A percentile compares a stretch with the other conserved stretches of the same genome.
Evolutionary conservation across 1,140 invertebrate species (phyloP).

Genomic region (Micrasema longulum): DNA sequence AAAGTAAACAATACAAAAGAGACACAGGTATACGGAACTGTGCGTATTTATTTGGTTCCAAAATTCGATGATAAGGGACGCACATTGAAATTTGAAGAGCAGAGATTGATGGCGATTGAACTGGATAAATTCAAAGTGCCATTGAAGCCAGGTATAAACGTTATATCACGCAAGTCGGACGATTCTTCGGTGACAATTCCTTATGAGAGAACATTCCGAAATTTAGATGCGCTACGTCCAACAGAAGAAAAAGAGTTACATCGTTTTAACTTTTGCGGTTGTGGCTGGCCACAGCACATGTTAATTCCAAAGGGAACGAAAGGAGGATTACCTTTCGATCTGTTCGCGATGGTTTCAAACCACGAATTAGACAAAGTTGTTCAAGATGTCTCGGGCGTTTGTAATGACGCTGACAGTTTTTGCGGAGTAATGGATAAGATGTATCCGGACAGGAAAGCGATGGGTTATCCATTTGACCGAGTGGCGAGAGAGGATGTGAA

Average conservation of each 20-base stretch:
- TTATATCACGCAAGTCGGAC: conserved; percentile 70
- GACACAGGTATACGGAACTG: conserved; percentile 70
- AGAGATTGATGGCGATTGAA: conserved; percentile 80
- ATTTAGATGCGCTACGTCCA: conserved; percentile 62
- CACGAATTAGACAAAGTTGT: conserved; percentile 75
- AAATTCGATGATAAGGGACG: conserved; percentile 76
- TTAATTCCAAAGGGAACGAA: conserved; percentile 79
- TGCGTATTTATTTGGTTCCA: conserved; percentile 82
- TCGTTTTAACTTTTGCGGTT: conserved; percentile 84
- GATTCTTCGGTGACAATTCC: conserved; percentile 81
- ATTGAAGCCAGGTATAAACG: conserved; percentile 74
- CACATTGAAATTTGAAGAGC: conserved; percentile 74
- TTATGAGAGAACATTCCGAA: conserved; percentile 76
- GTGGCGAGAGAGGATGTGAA: conserved; percentile 62
- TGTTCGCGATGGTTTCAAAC: conserved; percentile 87
- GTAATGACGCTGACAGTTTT: conserved; percentile 78
- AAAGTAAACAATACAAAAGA: conserved; percentile 70
- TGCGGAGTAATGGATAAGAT: conserved; percentile 79
- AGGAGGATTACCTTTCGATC: conserved; percentile 75
- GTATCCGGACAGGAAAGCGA: conserved; percentile 78
- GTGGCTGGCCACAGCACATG: conserved; percentile 90
- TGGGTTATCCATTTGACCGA: conserved; percentile 85
- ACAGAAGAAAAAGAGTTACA: conserved; percentile 62
- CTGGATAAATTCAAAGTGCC: conserved; percentile 78
- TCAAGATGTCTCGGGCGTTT: conserved; percentile 58